These are phyloP conservation scores for Arizona elegans DNA, from an alignment of 2,113 vertebrate genomes.

Conservation along the genomic window DNA sequence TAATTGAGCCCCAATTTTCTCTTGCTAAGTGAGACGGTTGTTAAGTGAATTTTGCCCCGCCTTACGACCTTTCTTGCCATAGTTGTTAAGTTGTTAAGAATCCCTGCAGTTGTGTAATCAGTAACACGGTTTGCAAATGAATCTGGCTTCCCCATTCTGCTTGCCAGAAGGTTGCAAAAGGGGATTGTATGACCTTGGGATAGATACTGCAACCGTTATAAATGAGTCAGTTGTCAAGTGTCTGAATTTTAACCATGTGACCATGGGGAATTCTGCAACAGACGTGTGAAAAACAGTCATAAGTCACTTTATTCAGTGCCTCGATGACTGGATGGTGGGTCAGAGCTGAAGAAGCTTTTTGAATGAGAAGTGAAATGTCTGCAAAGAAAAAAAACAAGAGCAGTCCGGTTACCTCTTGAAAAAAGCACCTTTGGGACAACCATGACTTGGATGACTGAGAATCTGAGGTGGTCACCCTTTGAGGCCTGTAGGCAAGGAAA, in stretches of 20 bases:
- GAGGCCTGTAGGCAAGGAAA: too few species aligned
- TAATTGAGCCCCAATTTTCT: neutral
- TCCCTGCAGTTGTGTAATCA: neutral
- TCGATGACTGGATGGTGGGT: too few species aligned
- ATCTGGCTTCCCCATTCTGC: neutral
- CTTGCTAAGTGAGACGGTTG: neutral
- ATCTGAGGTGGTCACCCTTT: too few species aligned
- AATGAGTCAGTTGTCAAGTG: neutral
- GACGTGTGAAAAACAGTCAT: neutral
- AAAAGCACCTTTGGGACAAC: too few species aligned
- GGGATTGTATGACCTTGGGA: neutral
- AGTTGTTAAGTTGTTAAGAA: neutral
- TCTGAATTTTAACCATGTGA: neutral
- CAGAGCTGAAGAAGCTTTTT: too few species aligned
- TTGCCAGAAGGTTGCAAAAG: neutral
- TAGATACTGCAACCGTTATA: neutral
- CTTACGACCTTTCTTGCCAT: neutral
- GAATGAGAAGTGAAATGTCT: too few species aligned
- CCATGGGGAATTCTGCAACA: neutral
- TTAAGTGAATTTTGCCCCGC: neutral
- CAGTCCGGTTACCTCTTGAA: too few species aligned
- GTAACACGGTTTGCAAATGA: neutral
- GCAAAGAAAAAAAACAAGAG: too few species aligned
- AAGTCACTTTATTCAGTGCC: neutral
- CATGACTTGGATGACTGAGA: too few species aligned